These are phyloP conservation scores for Euschistus heros DNA, from an alignment of 1,140 invertebrate species.

Conservation along the genomic window DNA sequence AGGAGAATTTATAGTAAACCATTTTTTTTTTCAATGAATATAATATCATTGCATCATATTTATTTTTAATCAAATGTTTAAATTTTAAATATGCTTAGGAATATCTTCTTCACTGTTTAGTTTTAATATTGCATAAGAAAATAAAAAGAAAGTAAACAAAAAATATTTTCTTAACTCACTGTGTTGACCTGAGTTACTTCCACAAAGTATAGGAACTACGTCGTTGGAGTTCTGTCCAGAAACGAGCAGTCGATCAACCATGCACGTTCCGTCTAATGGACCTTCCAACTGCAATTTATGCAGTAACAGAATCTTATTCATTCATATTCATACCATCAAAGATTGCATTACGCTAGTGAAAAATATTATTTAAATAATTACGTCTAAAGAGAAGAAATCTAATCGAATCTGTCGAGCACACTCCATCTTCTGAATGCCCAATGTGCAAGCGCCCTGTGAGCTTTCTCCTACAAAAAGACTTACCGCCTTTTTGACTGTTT, in stretches of 20 bases:
- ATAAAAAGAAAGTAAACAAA: no score
- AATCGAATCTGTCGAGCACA: constrained; percentile 52
- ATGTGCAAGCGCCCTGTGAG: constrained; percentile 40
- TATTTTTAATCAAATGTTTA: no score
- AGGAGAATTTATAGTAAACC: no score
- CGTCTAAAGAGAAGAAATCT: constrained; percentile 58
- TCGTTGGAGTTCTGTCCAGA: constrained; percentile 57
- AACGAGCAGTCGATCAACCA: constrained; percentile 54
- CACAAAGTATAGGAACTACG: constrained; percentile 56
- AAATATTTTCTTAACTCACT: constrained; percentile 49
- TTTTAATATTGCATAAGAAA: no score
- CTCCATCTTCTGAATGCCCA: constrained; percentile 48
- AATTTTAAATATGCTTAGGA: no score
- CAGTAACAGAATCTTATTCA: no score
- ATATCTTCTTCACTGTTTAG: no score
- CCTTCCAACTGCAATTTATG: constrained; percentile 43
- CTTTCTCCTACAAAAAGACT: constrained; percentile 42
- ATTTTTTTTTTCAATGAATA: no score
- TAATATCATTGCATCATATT: no score
- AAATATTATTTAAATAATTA: constrained; percentile 30
- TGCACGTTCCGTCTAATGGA: constrained; percentile 53
- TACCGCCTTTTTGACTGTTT: constrained; percentile 39
- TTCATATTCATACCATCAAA: no score
- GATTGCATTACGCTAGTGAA: no score
- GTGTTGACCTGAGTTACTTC: constrained; percentile 62